Conservation (phyloP, 2,888 invertebrate species). For the Epistrophe eligans region DNA sequence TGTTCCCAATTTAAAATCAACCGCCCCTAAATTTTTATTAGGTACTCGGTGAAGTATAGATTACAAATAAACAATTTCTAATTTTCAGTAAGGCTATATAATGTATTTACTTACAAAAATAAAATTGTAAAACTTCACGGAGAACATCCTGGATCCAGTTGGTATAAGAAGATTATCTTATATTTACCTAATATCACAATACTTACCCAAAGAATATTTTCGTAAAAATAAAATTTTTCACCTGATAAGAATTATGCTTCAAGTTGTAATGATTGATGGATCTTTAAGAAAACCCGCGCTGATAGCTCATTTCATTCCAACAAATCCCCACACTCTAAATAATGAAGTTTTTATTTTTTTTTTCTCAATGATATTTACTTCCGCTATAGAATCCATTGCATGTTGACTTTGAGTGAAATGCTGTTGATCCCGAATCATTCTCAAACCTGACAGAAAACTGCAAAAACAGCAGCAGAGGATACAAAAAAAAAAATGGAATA, state of each 20-base stretch:
- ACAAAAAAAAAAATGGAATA: conserved; percentile 1
- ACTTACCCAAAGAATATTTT: background rate
- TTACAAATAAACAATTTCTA: no score
- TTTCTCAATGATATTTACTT: background rate
- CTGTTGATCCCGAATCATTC: conserved; percentile 73
- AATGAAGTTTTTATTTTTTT: conserved; percentile 21
- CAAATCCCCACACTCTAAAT: conserved; percentile 32
- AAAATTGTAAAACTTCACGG: no score
- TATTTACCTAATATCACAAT: background rate
- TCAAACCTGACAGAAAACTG: conserved; percentile 43
- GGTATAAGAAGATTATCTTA: background rate
- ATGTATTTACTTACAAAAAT: no score
- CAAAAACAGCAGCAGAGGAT: background rate
- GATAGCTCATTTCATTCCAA: conserved; percentile 26
- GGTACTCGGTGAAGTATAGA: no score
- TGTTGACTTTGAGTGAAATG: conserved; percentile 71
- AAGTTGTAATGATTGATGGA: conserved; percentile 15
- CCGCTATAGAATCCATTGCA: conserved; percentile 51
- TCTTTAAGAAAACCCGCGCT: background rate
- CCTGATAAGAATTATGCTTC: conserved; percentile 13
- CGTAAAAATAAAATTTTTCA: background rate
- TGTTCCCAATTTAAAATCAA: no score
- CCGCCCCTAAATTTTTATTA: no score
- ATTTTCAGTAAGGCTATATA: no score
- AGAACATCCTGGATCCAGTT: no score